Percentiles rank a stretch among this genome's conserved stretches.
Conservation (phyloP, 2,113 vertebrate species). For the Apeltes quadracus region DNA sequence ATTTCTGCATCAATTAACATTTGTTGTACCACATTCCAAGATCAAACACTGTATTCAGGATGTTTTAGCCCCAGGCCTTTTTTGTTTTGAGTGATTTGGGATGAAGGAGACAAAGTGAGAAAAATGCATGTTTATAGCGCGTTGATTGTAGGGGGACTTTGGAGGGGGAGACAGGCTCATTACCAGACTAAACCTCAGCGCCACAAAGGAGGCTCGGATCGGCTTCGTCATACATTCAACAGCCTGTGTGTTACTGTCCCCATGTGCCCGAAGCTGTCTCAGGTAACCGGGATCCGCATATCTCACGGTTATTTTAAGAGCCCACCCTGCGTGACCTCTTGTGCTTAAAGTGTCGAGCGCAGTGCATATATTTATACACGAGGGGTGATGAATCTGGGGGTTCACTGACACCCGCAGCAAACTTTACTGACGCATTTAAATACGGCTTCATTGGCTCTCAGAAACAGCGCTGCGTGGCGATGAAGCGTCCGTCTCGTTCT, state of each 20-base stretch:
- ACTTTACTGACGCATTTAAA: slow-evolving; percentile 38
- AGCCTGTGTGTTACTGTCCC: slow-evolving; percentile 25
- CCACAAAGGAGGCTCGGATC: slow-evolving; percentile 62
- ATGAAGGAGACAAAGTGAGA: slow-evolving; percentile 53
- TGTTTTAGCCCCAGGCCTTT: slow-evolving; percentile 28
- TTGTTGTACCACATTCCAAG: slow-evolving; percentile 26
- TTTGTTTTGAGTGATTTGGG: slow-evolving; percentile 58
- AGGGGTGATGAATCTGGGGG: slow-evolving; percentile 22
- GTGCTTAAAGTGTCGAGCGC: slow-evolving; percentile 32
- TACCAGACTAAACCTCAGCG: slow-evolving; percentile 63
- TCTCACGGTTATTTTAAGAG: slow-evolving; percentile 59
- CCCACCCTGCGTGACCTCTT: slow-evolving; percentile 24
- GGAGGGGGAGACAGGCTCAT: slow-evolving; percentile 63
- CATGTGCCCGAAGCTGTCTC: slow-evolving; percentile 11
- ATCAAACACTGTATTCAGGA: slow-evolving; percentile 40
- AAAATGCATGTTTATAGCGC: slow-evolving; percentile 68
- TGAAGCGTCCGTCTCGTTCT: slow-evolving; percentile 47
- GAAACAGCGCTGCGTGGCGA: slow-evolving; percentile 47
- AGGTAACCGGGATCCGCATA: slow-evolving; percentile 42
- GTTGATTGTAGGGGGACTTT: slow-evolving; percentile 66
- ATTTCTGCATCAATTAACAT: slow-evolving; percentile 42
- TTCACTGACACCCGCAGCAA: slow-evolving; percentile 35
- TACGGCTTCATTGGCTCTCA: slow-evolving; percentile 21
- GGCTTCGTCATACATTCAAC: slow-evolving; percentile 43
- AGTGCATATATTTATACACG: slow-evolving; percentile 52